Percentiles rank a stretch among this genome's conserved stretches.
phyloP scores from a whole-genome alignment of 2,888 invertebrate species.

The Eupithecia subfuscata region DNA sequence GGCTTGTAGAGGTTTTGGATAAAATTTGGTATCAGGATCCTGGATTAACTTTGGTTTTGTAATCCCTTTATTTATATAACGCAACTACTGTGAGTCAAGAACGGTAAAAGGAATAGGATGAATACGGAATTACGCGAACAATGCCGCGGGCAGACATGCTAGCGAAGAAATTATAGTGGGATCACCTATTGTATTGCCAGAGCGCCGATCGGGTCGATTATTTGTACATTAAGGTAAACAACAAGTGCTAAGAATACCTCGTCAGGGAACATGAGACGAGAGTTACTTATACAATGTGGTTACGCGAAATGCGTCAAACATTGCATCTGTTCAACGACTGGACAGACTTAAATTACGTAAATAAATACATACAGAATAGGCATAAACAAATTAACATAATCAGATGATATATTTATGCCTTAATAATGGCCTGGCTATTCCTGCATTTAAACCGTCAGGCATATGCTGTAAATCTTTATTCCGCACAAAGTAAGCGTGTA shows the following conservation, averaged over 20 bases:
- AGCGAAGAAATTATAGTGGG: not conserved
- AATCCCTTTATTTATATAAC: too few species aligned
- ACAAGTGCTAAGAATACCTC: slow-evolving; percentile 13
- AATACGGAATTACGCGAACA: not conserved
- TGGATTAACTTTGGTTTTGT: too few species aligned
- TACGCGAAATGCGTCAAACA: slow-evolving; percentile 51
- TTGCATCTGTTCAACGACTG: slow-evolving; percentile 21
- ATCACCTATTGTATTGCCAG: slow-evolving; percentile 28
- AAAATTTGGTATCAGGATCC: too few species aligned
- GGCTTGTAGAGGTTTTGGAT: too few species aligned
- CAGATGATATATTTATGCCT: not conserved
- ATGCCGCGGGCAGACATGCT: not conserved
- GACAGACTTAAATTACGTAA: slow-evolving; percentile 9
- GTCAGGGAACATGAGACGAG: slow-evolving; percentile 35
- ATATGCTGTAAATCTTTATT: not conserved
- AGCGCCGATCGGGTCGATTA: not conserved
- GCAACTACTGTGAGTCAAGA: not conserved
- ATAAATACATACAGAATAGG: not conserved
- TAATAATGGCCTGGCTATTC: not conserved
- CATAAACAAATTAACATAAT: not conserved
- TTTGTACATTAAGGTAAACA: slow-evolving; percentile 3
- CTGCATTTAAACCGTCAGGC: not conserved
- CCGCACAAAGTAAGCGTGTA: not conserved
- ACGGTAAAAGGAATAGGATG: not conserved
- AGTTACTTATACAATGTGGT: slow-evolving; percentile 30